Base-by-base conservation (phyloP, 1,140 invertebrate species). In the Ganaspis sp. region DNA sequence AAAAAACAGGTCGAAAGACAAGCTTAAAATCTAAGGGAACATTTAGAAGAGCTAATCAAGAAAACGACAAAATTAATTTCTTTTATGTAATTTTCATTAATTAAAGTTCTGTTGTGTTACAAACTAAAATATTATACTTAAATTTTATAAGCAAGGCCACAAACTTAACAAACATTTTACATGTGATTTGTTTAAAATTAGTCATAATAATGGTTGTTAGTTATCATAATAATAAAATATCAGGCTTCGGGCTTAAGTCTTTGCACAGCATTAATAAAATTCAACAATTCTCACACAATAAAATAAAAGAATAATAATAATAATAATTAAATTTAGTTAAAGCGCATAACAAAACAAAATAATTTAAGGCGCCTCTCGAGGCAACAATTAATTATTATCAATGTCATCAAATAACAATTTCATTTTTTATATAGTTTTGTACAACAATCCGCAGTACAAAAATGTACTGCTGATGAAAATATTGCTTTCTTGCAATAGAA, bases 151-250 rank as follows among this genome's bases (percentile, higher is more conserved):
- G 90, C 87, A 90, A 91, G 86, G 87, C 88, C 88, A 90, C 89
- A 91, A 91, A 91, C 90, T 91, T 91, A 91, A 91, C 90, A 91
- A 91, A 91, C 88, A 88, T 90, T 90, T 90, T 90, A 91, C 89
- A 91, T 80, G 54, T 64, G 54, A 64, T 64, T 64, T 85, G 82
- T 85, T 88, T 86, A 87, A 90, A 89, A 88, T 87, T 85, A 90
- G 87, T 87, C 80, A 87, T 89, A 88, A 87, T 85, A 86, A 86
- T 89, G 85, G 83, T 85, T 64, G 54, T 64, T 64, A 64, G 54
- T 64, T 15, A 29, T 64, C 54, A 64, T 64, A 64, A 64, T 64
- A 64, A 64, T 64, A 64, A 64, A 64, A 64, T 9, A 64, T 64
- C 54, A 64, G 54, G 54, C 54, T 64, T 64, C 54, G 54, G 54